Base-by-base conservation (phyloP, 2,888 invertebrate species). In the Pristionchus japonicus region DNA sequence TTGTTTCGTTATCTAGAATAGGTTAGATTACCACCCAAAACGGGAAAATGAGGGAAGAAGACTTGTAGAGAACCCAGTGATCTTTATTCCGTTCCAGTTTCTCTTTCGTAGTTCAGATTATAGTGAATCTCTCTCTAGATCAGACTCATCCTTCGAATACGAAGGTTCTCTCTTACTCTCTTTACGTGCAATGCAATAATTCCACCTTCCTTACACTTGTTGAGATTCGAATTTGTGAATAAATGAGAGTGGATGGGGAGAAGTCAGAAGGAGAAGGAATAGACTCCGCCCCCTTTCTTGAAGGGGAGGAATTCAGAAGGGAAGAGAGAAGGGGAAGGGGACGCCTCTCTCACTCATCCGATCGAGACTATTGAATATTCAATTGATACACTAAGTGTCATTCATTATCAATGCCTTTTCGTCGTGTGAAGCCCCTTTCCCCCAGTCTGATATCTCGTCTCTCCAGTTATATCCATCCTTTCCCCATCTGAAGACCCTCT, bases 181-280 rank as follows among this genome's bases (percentile, higher is more conserved):
- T 37, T 34, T 34, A 57, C 34, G 70, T 37, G 70, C 70, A 70
- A 70, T 70, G 70, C 34, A 70, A 70, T 70, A 70, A 70, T 70
- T 64, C 64, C 64, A 64, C 64, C 64, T 64, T 34, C 31, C 31
- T 70, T 70, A 70, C 70, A 70, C 70, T 70, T 77, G 40, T 77
- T 77, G 77, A 77, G 77, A 77, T 77, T 77, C 77, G 43, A 77
- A 77, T 47, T 77, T 77, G 77, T 77, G 77, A 77, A 77, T 77
- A 77, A 77, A 77, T 77, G 77, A 77, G 77, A 77, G 77, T 77
- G 77, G 77, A 77, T 43, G 77, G 77, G 67, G 74, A 43, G 27
- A 23, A 23, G 77, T 40, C 43, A 40, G 77, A 77, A 47, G 77
- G 47, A 77, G 74, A 27, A 34, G 31, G 31, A n/a, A n/a, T n/a